Base-by-base conservation (phyloP, 2,797 vertebrate genomes). In the Lagodon rhomboides region DNA sequence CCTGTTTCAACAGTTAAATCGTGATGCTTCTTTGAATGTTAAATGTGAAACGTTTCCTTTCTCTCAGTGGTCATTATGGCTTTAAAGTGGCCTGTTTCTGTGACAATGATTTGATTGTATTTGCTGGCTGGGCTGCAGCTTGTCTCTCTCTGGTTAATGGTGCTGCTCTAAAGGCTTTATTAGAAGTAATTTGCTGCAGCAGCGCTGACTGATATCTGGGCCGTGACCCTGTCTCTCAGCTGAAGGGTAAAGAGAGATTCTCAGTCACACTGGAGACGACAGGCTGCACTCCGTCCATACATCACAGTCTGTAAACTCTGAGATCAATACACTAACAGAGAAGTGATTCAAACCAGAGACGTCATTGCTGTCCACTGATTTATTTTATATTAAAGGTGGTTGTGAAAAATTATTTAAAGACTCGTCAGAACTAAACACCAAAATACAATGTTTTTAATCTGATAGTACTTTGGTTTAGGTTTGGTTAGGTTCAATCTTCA, bases 151-250 rank as follows among this genome's bases (percentile, higher is more conserved):
- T 90, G 89, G 47, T 90, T 95, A 94, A 94, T 94, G 91, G 91
- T 61, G 86, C 94, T 81, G 92, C 89, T 91, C 91, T 90, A 90
- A 89, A 92, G 79, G 82, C 90, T 93, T 91, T 88, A 95, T 96
- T 96, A 96, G 93, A 87, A 93, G 90, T 95, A 83, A 94, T 94
- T 96, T 96, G 94, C 96, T 94, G 96, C 96, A 96, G 83, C 49
- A 96, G 96, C 86, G 94, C 91, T 97, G 97, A 97, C 95, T 93
- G 94, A 95, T 82, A 85, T 82, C 86, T 94, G 92, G 91, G 94
- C 92, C 93, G 63, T 94, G 95, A 93, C 95, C 94, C 92, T 85
- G 91, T 92, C 87, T 65, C 85, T 85, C 68, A 83, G 88, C 83
- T 94, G 89, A 94, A 92, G 93, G 84, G 87, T 93, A 84, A 84